Percentiles rank a stretch among this genome's conserved stretches.
Conservation (phyloP, 2,888 invertebrate species). For the Hipparchia semele region DNA sequence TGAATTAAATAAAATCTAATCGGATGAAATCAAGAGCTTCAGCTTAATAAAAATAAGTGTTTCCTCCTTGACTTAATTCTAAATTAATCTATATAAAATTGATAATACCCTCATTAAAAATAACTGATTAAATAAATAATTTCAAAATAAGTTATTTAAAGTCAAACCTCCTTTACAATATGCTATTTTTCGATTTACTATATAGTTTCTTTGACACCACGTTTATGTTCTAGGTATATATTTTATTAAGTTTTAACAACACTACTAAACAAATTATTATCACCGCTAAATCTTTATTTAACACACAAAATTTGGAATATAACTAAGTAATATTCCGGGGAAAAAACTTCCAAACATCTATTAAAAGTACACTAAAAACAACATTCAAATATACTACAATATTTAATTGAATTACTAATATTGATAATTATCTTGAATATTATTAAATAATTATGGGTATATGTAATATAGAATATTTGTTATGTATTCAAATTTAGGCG, state of each 20-base stretch:
- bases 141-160: background rate
- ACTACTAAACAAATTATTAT: slow-evolving; percentile 12
- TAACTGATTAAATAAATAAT: background rate
- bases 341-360: slow-evolving; percentile 2
- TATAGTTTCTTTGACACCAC: background rate
- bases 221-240: background rate
- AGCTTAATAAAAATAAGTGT: too few species aligned
- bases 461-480: background rate
- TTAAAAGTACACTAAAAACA: slow-evolving; percentile 8
- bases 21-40: too few species aligned
- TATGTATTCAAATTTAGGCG: slow-evolving; percentile 23
- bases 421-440: background rate
- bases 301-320: slow-evolving; percentile 11
- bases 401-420: background rate
- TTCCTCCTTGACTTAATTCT: too few species aligned
- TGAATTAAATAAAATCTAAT: too few species aligned
- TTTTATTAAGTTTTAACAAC: background rate
- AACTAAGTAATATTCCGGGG: background rate
- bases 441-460: background rate
- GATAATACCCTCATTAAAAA: background rate
- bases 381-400: slow-evolving; percentile 14
- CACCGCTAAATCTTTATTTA: slow-evolving; percentile 8
- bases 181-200: background rate
- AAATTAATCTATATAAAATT: background rate
- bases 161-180: background rate